phyloP scores from a whole-genome alignment of 2,888 invertebrate genomes.

The Agonopterix subpropinquella region DNA sequence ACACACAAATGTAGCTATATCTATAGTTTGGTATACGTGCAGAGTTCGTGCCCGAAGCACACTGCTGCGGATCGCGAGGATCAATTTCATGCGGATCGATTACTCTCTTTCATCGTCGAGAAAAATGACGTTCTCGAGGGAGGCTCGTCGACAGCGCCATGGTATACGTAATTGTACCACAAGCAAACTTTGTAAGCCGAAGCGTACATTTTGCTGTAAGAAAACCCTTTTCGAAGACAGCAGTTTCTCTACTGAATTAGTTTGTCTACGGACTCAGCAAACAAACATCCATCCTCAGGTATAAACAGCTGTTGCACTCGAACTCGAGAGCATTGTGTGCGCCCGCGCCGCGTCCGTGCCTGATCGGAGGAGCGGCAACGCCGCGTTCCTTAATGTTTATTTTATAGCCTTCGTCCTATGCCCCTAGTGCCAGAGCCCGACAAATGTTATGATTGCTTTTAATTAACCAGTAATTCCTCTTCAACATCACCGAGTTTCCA shows the following conservation, averaged over 20 bases:
- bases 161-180: neutral
- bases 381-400: constrained; percentile 33
- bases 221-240: no score
- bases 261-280: constrained; percentile 2
- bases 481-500: constrained; percentile 23
- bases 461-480: constrained; percentile 32
- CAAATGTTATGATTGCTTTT: constrained; percentile 17
- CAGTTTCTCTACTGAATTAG: neutral
- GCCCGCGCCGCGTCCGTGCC: constrained; percentile 30
- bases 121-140: constrained; percentile 18
- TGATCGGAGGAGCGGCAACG: constrained; percentile 54
- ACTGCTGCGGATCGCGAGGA: constrained; percentile 50
- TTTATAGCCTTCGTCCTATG: constrained; percentile 21
- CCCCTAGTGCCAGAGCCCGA: constrained; percentile 3
- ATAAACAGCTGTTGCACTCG: constrained; percentile 51
- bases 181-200: neutral
- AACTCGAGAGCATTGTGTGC: constrained; percentile 36
- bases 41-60: constrained; percentile 47
- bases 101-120: constrained; percentile 39
- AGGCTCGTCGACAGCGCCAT: constrained; percentile 20
- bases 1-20: constrained; percentile 13
- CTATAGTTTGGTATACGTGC: neutral
- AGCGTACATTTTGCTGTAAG: neutral
- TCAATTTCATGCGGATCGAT: constrained; percentile 64
- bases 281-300: constrained; percentile 32